Percentiles rank a stretch among this genome's conserved stretches.
Conservation (phyloP, 2,113 vertebrate species). For the Melanocharis versteri region DNA sequence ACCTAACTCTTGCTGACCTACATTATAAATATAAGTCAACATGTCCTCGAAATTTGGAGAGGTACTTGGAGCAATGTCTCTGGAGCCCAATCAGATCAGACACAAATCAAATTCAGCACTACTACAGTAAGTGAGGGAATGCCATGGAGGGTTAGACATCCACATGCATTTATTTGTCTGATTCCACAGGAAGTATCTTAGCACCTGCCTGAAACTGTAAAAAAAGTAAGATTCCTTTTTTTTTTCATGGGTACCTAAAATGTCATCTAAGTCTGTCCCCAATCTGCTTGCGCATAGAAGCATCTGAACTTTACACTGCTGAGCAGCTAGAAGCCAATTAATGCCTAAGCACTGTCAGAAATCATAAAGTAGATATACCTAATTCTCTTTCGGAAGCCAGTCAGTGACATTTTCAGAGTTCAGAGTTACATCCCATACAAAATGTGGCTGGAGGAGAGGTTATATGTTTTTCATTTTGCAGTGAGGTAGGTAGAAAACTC, state of each 20-base stretch:
- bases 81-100: background rate
- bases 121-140: background rate
- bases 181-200: background rate
- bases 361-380: background rate
- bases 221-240: background rate
- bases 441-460: background rate
- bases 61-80: background rate
- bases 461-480: background rate
- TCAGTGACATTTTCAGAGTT: conserved; percentile 36
- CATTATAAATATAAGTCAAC: background rate
- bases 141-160: background rate
- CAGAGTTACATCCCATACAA: background rate
- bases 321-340: conserved; percentile 24
- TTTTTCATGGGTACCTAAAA: background rate
- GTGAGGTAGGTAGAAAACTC: background rate
- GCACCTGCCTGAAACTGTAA: background rate
- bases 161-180: background rate
- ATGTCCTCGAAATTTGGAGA: background rate
- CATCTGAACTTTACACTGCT: conserved; percentile 3
- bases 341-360: conserved; percentile 20
- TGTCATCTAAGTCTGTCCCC: background rate
- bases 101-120: background rate
- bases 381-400: background rate
- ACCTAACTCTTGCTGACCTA: background rate
- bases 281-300: background rate